Base-by-base conservation (phyloP, 2,888 invertebrate species). In the Troides helena region DNA sequence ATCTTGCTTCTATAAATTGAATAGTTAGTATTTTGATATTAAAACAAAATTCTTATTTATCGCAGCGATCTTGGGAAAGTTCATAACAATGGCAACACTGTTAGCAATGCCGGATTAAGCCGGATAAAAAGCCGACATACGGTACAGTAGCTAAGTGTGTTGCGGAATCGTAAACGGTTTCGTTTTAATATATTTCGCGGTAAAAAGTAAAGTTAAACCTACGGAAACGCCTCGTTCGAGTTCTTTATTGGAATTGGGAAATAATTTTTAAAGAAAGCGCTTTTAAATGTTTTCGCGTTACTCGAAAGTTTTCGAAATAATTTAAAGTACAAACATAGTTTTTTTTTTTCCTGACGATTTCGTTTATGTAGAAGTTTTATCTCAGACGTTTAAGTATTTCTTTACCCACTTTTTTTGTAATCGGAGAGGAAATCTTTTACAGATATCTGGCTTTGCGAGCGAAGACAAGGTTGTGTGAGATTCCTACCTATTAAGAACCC, bases 41-140 rank as follows among this genome's bases (percentile, higher is more conserved):
- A 39, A 10, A 39, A 39, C 39, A 7, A 39, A 39, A 39, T 10
- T 39, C 7, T 39, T 39, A 39, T 39, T 39, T 39, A 8, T 39
- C 10, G 39, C 53, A 17, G 14, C 17, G 14, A 7, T 53, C 53
- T 53, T n/a, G 12, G 17, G 53, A 6, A 53, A 53, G 14, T 53
- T 53, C 53, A 6, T 53, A 53, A 53, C 14, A 53, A 53, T 17
- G 17, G 14, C n/a, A 53, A 10, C 18, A 18, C 14, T 53, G 6
- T 53, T n/a, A 53, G 6, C 18, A 56, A 17, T 65, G 58, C 43
- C 17, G 4, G 53, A 23, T 63, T 10, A 39, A 62, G 53, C 12
- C 50, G 64, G 57, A 56, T 68, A 68, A 71, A 70, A 66, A 70
- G 71, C 64, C 71, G 46, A 67, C 59, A 65, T 59, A 70, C 68